Base-by-base conservation (phyloP, 1,140 invertebrate genomes). In the Trichonephila inaurata region DNA sequence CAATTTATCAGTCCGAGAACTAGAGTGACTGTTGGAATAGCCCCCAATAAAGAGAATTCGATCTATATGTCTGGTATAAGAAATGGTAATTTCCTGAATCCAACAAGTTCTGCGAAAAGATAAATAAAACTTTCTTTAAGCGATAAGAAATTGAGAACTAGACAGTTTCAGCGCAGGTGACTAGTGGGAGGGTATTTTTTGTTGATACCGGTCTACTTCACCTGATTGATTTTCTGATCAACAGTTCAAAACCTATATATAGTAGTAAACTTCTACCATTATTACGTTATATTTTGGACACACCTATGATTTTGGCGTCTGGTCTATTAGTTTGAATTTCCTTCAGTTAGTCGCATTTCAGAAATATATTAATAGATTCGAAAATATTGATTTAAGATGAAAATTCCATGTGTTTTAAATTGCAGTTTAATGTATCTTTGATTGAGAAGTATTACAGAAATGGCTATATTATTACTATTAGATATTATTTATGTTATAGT, bases 171-270 rank as follows among this genome's bases (percentile, higher is more conserved):
- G n/a, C 3, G 28, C 28, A 77, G 72, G 6, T 77, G 16, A 16
- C 28, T 77, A 28, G 69, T 28, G 16, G 28, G 2, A 16, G 2
- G 24, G 28, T 33, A 33, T 33, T 33, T 72, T 77, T 40, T 77
- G 28, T 28, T 77, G 28, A 77, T 40, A 77, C 33, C 66, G 33
- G 33, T 77, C 72, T 77, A 33, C 33, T 40, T 77, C 28, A 7
- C 72, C 66, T 77, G 72, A 77, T 77, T 77, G 72, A 77, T 77
- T 77, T 77, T 77, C 18, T 16, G 72, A 77, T 77, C 72, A 77
- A 77, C 72, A 77, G 72, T 40, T 77, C 72, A 33, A 77, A 33
- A 77, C 28, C 28, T 77, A 77, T 77, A 77, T 77, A 77, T 77
- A 77, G 72, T 40, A 77, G 72, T 77, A 33, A 77, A 77, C 72